Base-by-base conservation (phyloP, 1,140 invertebrate species). In the Anoplolepis gracilipes region DNA sequence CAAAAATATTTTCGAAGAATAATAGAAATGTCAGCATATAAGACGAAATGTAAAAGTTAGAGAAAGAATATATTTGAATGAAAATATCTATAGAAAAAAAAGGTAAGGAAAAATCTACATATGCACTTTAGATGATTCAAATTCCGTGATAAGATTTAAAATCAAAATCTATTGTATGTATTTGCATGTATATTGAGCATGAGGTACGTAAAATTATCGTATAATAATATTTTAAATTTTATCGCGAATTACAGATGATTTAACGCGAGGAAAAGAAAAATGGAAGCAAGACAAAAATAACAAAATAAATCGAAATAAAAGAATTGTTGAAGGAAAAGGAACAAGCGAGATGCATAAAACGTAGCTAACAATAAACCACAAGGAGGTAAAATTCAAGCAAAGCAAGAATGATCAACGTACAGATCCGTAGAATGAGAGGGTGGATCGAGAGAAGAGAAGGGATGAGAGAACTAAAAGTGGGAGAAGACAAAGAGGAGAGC, bases 341-440 rank as follows among this genome's bases (percentile, higher is more conserved):
- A 25, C 25, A 22, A 76, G 8, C 2, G 46, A 79, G 25, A 62
- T 19, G 10, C 59, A 42, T 0, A 22, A 25, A 1, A 13, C 16
- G 65, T 19, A 33, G 39, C 30, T 55, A 55, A 49, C 46, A 49
- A 49, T 49, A 55, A 33, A 25, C n/a, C 46, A 36, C 39, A 78
- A 81, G 33, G 22, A 46, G n/a, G 39, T n/a, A 62, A 25, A 42
- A 28, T 42, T 57, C n/a, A n/a, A n/a, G 19, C 36, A 33, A 28
- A 49, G 39, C 57, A n/a, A 5, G 5, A 7, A 25, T 72, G 70
- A 61, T 57, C 33, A 84, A 62, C 69, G 22, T 16, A 33, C 5
- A 25, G 22, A 61, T 2, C 33, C 10, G 49, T 42, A 28, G 55
- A 84, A 67, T 46, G 61, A 76, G 72, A 84, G 49, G 46, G 42